Percentiles rank a stretch among this genome's conserved stretches.
These are phyloP conservation scores for Phaethornis superciliosus DNA, from an alignment of 2,113 vertebrate genomes.

Conservation along the genomic window DNA sequence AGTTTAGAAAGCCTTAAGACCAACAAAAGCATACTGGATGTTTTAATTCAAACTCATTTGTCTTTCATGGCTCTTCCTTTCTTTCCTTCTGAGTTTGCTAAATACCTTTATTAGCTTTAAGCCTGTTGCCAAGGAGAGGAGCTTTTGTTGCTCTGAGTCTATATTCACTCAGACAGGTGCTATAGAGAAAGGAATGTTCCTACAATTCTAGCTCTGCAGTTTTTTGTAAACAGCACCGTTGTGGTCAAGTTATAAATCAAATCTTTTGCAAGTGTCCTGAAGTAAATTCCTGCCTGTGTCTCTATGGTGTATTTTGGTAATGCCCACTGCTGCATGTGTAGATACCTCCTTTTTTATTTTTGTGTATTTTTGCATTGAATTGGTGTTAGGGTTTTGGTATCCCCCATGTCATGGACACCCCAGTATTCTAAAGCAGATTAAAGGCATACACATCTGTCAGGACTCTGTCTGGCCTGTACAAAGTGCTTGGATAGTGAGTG, in stretches of 20 bases:
- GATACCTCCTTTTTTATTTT: neutral
- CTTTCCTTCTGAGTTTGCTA: neutral
- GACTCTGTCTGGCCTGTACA: neutral
- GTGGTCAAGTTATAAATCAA: neutral
- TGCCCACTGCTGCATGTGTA: neutral
- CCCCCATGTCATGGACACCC: too few relatives aligned
- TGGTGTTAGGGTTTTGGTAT: neutral
- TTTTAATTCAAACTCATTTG: neutral
- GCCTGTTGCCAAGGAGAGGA: neutral
- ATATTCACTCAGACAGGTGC: neutral
- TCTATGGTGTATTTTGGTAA: neutral
- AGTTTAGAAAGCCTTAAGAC: neutral
- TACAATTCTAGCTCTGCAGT: neutral
- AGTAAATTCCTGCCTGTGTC: neutral
- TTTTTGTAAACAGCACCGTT: conserved; percentile 1
- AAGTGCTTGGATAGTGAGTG: neutral
- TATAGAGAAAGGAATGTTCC: neutral
- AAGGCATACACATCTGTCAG: neutral
- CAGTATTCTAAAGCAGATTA: neutral
- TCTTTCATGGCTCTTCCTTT: neutral
- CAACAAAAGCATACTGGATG: neutral
- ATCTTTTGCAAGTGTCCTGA: neutral
- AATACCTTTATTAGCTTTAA: conserved; percentile 24
- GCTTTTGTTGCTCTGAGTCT: neutral
- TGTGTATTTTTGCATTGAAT: neutral